Percentiles rank a stretch among this genome's conserved stretches.
Evolutionary conservation across 2,888 invertebrate species (phyloP).

Genomic region (Rugalucina vietnamica): DNA sequence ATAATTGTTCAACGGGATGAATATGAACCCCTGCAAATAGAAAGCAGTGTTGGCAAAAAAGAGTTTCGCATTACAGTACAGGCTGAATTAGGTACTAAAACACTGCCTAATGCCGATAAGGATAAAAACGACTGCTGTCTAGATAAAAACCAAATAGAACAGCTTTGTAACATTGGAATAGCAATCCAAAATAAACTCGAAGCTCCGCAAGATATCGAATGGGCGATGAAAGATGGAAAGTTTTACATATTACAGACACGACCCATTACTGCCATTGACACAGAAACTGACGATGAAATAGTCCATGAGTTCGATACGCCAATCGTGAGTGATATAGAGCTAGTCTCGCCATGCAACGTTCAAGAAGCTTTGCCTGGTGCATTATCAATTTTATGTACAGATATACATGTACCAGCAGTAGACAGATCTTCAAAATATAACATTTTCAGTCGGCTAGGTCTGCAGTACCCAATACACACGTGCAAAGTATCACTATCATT

Average conservation of each 20-base stretch:
- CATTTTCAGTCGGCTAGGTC: not conserved
- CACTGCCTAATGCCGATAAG: not conserved
- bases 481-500: not conserved
- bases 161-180: not conserved
- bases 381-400: not conserved
- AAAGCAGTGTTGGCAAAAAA: not conserved
- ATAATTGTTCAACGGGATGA: not conserved
- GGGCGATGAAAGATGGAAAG: not conserved
- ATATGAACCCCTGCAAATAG: not conserved
- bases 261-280: constrained; percentile 7
- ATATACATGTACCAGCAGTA: not conserved
- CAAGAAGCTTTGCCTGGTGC: constrained; percentile 24
- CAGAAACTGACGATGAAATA: constrained; percentile 23
- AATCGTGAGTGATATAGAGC: not conserved
- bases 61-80: not conserved
- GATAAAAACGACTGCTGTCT: not conserved
- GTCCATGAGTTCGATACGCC: constrained; percentile 36
- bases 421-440: not conserved
- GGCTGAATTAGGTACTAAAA: not conserved
- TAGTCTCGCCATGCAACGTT: constrained; percentile 17
- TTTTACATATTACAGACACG: constrained; percentile 25
- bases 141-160: not conserved
- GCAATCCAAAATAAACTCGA: not conserved
- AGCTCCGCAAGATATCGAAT: constrained; percentile 24
- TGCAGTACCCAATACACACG: not conserved